These are phyloP conservation scores for Tragelaphus imberbis DNA, from an alignment of 2,113 vertebrate species.

Conservation along the genomic window DNA sequence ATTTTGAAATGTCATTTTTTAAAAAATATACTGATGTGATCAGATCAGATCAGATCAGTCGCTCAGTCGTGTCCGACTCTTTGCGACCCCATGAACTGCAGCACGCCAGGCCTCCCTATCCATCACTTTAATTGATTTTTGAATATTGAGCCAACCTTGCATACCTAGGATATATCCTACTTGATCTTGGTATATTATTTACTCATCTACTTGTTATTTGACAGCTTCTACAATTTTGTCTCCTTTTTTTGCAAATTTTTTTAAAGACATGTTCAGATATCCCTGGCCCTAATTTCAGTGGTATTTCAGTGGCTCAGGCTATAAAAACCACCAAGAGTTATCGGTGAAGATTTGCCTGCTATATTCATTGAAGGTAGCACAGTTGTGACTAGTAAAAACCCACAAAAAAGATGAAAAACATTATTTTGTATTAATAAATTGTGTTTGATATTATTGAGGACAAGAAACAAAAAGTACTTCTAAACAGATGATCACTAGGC, in stretches of 20 bases:
- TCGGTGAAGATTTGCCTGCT: constrained; percentile 69
- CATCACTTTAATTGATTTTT: neutral
- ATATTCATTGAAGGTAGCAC: constrained; percentile 76
- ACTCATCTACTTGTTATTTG: neutral
- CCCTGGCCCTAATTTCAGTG: constrained; percentile 66
- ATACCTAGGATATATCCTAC: neutral
- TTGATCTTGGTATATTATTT: neutral
- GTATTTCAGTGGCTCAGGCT: constrained; percentile 52
- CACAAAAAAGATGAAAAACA: neutral
- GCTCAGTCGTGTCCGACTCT: too few species aligned
- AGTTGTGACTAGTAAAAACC: neutral
- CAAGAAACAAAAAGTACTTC: neutral
- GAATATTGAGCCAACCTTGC: neutral
- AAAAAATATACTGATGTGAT: neutral
- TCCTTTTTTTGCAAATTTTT: constrained; percentile 57
- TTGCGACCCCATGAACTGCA: too few species aligned
- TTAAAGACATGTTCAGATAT: constrained; percentile 67
- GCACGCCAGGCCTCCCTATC: too few species aligned
- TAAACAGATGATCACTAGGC: neutral
- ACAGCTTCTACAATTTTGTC: neutral
- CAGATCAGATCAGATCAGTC: too few species aligned
- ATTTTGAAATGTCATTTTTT: neutral
- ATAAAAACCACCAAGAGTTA: constrained; percentile 77
- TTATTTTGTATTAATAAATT: neutral
- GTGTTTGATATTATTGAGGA: neutral